Percentiles rank a stretch among this genome's conserved stretches.
Conservation (phyloP, 2,888 invertebrate genomes). For the Mystacides longicornis region DNA sequence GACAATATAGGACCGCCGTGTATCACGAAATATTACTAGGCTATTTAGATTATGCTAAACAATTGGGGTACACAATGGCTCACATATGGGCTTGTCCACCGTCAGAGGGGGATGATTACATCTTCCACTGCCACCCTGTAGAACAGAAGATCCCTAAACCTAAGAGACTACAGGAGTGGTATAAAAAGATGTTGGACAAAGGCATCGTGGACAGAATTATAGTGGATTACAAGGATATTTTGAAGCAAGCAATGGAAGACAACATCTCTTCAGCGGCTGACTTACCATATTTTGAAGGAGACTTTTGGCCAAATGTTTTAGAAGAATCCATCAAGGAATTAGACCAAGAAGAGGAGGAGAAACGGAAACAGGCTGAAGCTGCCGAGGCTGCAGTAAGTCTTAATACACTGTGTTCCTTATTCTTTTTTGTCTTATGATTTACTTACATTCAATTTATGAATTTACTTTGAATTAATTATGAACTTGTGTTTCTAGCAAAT, state of each 20-base stretch:
- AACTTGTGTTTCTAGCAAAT: slow-evolving; percentile 43
- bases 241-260: slow-evolving; percentile 98
- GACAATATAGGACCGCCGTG: slow-evolving; percentile 93
- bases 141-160: slow-evolving; percentile 99
- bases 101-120: slow-evolving; percentile 99
- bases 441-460: not conserved
- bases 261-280: slow-evolving; percentile 89
- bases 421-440: too few relatives aligned
- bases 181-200: slow-evolving; percentile 99
- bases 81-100: slow-evolving; percentile 99
- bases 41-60: slow-evolving; percentile 97
- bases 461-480: not conserved
- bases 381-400: slow-evolving; percentile 86
- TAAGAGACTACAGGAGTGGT: slow-evolving; percentile 99
- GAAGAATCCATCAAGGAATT: slow-evolving; percentile 99
- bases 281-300: slow-evolving; percentile 96
- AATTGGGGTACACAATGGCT: slow-evolving; percentile 97
- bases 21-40: slow-evolving; percentile 99
- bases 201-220: slow-evolving; percentile 98
- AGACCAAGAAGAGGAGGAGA: slow-evolving; percentile 96
- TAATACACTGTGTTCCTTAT: too few relatives aligned
- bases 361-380: slow-evolving; percentile 87
- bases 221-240: slow-evolving; percentile 96
- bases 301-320: slow-evolving; percentile 99
- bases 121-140: slow-evolving; percentile 98